Conservation (phyloP, 2,888 invertebrate genomes). For the Neoascia interrupta region DNA sequence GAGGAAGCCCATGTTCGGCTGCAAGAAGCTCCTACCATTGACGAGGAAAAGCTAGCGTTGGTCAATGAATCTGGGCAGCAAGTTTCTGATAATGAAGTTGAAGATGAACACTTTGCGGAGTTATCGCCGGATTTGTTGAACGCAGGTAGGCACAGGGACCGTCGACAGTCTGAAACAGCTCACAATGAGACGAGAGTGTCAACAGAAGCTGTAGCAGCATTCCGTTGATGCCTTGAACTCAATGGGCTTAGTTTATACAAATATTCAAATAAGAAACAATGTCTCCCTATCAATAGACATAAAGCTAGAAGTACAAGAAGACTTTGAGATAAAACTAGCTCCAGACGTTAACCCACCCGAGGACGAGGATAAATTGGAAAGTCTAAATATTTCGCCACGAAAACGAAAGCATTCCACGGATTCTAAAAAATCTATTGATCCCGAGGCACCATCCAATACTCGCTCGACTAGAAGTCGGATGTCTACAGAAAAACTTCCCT, state of each 20-base stretch:
- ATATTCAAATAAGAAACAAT: too few relatives aligned
- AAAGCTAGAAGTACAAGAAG: constrained; percentile 53
- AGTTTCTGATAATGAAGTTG: neutral
- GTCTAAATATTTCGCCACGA: neutral
- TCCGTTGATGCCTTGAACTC: too few relatives aligned
- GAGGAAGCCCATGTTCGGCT: constrained; percentile 71
- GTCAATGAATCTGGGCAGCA: constrained; percentile 11
- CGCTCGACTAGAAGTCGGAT: constrained; percentile 47
- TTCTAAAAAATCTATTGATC: neutral
- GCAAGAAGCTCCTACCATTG: neutral
- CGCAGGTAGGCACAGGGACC: constrained; percentile 54
- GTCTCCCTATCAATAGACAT: constrained; percentile 29
- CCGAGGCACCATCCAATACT: constrained; percentile 15
- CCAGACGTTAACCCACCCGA: neutral
- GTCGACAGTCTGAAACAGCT: too few relatives aligned
- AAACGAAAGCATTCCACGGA: constrained; percentile 19
- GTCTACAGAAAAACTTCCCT: constrained; percentile 12
- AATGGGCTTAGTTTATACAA: too few relatives aligned
- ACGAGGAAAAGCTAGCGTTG: constrained; percentile 24
- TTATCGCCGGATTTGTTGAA: constrained; percentile 22
- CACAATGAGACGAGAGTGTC: too few relatives aligned
- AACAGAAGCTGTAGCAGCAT: too few relatives aligned
- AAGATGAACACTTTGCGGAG: neutral
- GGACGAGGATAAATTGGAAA: neutral
- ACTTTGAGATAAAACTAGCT: constrained; percentile 6